Evolutionary conservation across 2,113 vertebrate species (phyloP).

Genomic region (Eleginops maclovinus): DNA sequence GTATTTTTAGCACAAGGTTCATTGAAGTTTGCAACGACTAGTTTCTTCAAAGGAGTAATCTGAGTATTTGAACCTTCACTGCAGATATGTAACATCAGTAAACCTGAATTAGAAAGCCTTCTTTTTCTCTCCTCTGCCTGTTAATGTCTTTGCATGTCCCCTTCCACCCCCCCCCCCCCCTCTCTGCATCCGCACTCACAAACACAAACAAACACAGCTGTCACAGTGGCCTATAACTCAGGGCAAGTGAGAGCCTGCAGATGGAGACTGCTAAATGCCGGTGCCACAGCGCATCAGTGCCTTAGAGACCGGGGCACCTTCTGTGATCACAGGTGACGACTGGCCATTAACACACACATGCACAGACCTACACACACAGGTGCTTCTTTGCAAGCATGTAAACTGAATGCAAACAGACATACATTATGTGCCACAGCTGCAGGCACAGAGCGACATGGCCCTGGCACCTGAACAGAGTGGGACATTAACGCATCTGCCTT

Average conservation of each 20-base stretch:
- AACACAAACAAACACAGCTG: slow-evolving; percentile 77
- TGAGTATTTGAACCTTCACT: neutral
- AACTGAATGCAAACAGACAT: slow-evolving; percentile 26
- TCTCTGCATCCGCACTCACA: slow-evolving; percentile 40
- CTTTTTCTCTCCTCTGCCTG: slow-evolving; percentile 19
- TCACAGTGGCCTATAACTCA: slow-evolving; percentile 77
- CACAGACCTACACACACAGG: slow-evolving; percentile 2
- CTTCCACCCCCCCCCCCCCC: slow-evolving; percentile 25
- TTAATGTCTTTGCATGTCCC: slow-evolving; percentile 20
- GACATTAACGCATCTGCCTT: slow-evolving; percentile 37
- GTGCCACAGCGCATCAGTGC: slow-evolving; percentile 80
- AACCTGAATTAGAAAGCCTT: slow-evolving; percentile 15
- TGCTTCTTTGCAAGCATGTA: slow-evolving; percentile 1
- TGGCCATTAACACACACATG: slow-evolving; percentile 55
- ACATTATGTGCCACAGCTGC: slow-evolving; percentile 38
- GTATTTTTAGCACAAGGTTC: slow-evolving; percentile 12
- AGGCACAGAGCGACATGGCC: slow-evolving; percentile 32
- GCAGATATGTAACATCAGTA: slow-evolving; percentile 16
- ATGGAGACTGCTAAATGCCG: slow-evolving; percentile 78
- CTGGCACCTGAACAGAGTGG: slow-evolving; percentile 35
- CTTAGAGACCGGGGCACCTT: slow-evolving; percentile 74
- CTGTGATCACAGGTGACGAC: slow-evolving; percentile 75
- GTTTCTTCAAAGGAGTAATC: slow-evolving; percentile 12
- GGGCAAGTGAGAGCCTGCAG: slow-evolving; percentile 76
- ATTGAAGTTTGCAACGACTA: slow-evolving; percentile 12